Evolutionary conservation across 1,140 invertebrate species (phyloP).

Genomic region (Chironomus tepperi): DNA sequence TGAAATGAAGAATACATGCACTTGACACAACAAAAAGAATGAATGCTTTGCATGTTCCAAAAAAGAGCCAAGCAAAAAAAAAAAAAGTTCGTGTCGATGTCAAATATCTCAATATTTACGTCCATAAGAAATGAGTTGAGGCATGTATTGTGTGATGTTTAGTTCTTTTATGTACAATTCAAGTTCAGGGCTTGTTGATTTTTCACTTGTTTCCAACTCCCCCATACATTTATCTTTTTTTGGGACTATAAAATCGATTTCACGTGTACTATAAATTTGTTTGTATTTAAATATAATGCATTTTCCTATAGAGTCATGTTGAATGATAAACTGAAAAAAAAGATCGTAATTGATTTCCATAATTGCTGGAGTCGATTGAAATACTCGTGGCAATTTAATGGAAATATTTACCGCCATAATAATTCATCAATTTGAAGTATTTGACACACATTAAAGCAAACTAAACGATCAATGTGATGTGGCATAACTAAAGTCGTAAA

Average conservation of each 20-base stretch:
- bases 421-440: too few relatives aligned
- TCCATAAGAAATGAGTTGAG: conserved; percentile 4
- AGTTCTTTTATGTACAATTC: background rate
- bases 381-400: conserved; percentile 1
- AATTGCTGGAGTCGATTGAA: background rate
- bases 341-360: background rate
- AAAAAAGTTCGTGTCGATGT: background rate
- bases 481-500: too few relatives aligned
- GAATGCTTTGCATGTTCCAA: background rate
- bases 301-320: background rate
- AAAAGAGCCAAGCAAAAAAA: too few relatives aligned
- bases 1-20: too few relatives aligned
- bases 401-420: too few relatives aligned
- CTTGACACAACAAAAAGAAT: background rate
- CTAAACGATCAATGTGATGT: too few relatives aligned
- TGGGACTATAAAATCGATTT: background rate
- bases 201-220: background rate
- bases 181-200: conserved; percentile 12
- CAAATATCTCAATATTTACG: conserved; percentile 3
- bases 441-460: too few relatives aligned
- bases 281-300: background rate
- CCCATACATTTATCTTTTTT: too few relatives aligned
- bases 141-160: background rate
- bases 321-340: background rate
- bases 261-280: background rate